Conservation (phyloP, 2,888 invertebrate genomes). For the Phoenoteleia sp. region DNA sequence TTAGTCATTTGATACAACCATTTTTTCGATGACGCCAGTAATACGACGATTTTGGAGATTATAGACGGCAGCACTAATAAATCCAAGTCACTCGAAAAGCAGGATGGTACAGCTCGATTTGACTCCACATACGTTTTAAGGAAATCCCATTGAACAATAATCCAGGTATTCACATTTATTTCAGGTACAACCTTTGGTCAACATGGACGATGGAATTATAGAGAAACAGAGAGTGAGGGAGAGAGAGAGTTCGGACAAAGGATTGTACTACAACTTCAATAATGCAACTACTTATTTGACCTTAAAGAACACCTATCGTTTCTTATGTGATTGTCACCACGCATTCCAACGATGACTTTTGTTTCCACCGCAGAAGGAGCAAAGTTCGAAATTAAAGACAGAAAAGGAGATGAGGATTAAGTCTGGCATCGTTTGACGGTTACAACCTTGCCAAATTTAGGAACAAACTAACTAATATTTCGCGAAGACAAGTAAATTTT, state of each 20-base stretch:
- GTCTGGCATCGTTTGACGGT: conserved; percentile 21
- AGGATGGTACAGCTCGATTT: conserved; percentile 59
- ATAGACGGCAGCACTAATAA: conserved; percentile 62
- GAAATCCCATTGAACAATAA: neutral
- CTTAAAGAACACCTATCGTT: neutral
- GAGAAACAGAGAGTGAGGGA: neutral
- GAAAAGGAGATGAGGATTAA: neutral
- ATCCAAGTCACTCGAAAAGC: conserved; percentile 45
- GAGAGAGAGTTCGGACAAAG: neutral
- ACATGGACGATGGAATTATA: no score
- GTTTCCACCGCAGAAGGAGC: conserved; percentile 2
- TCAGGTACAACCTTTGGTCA: neutral
- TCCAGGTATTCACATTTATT: neutral
- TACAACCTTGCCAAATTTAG: conserved; percentile 41
- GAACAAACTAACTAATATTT: conserved; percentile 7
- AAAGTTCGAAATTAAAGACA: neutral
- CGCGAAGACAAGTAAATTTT: conserved; percentile 28
- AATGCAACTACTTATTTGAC: neutral
- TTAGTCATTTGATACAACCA: conserved; percentile 69
- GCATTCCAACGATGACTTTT: no score
- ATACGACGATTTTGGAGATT: conserved; percentile 57
- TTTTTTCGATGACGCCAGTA: conserved; percentile 55
- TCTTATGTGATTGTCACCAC: no score
- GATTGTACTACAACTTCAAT: neutral
- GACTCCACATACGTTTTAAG: neutral